Percentiles rank a stretch among this genome's conserved stretches.
phyloP scores from a whole-genome alignment of 2,113 vertebrate species.

The Anser brachyrhynchus region DNA sequence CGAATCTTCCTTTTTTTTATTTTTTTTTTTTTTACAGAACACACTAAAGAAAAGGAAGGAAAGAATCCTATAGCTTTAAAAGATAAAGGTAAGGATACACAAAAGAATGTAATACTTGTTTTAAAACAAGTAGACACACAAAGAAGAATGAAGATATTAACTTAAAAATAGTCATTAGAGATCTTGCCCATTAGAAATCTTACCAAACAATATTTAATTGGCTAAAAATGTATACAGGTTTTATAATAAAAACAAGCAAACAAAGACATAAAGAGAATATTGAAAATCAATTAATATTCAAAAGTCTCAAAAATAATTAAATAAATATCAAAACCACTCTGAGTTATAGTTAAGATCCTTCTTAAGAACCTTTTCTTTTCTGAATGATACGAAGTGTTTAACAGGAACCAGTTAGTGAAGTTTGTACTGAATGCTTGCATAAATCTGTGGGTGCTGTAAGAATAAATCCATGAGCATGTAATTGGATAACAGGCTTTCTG shows the following conservation, averaged over 20 bases:
- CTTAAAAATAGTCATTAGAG: background rate
- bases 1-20: background rate
- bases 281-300: background rate
- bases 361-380: background rate
- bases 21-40: slow-evolving; percentile 12
- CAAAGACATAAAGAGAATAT: background rate
- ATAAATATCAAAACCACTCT: background rate
- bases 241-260: rapidly evolving
- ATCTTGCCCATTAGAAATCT: background rate
- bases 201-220: background rate
- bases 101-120: background rate
- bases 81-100: slow-evolving; percentile 44
- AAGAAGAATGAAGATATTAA: background rate
- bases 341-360: background rate
- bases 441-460: background rate
- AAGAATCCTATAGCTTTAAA: slow-evolving; percentile 42
- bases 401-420: background rate
- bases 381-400: background rate
- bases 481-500: background rate
- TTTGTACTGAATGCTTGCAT: background rate
- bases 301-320: background rate
- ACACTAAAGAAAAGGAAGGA: slow-evolving; percentile 31
- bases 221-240: background rate
- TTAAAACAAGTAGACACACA: background rate
- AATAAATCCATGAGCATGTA: background rate